Percentiles rank a stretch among this genome's conserved stretches.
phyloP scores from a whole-genome alignment of 2,113 vertebrate species.

The Nicator chloris region DNA sequence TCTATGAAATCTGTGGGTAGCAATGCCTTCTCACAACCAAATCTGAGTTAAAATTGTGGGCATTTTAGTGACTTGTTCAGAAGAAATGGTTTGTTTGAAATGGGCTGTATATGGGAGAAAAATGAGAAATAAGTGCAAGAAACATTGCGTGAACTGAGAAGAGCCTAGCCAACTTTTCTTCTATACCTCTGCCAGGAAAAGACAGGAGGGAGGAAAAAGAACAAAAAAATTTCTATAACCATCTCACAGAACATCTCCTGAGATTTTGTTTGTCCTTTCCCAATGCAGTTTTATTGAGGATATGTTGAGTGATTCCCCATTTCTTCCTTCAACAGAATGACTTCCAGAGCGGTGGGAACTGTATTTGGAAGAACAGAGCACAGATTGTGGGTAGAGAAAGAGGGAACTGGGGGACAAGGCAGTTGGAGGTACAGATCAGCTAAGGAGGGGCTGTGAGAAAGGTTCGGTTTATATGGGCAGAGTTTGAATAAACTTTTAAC shows the following conservation, averaged over 20 bases:
- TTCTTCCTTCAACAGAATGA: background rate
- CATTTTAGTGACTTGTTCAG: background rate
- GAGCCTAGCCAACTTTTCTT: background rate
- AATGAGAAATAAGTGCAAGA: background rate
- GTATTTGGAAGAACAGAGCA: background rate
- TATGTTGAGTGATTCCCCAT: background rate
- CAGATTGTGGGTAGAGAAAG: background rate
- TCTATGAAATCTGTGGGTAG: background rate
- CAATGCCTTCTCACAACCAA: background rate
- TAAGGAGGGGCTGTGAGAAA: background rate
- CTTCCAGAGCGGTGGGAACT: background rate
- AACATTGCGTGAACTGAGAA: background rate
- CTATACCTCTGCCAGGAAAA: background rate
- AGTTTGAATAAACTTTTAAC: constrained; percentile 38
- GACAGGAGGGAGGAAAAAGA: background rate
- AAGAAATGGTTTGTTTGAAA: background rate
- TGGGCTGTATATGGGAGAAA: background rate
- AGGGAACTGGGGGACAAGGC: background rate
- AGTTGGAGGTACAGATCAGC: background rate
- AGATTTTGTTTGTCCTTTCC: constrained; percentile 3
- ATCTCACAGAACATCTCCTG: background rate
- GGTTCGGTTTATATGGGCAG: background rate
- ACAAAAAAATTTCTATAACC: background rate
- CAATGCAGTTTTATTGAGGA: background rate
- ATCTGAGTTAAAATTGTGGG: background rate